Percentiles rank a stretch among this genome's conserved stretches.
Evolutionary conservation across 1,140 invertebrate genomes (phyloP).

Genomic region (Diplogasteroides magnus): DNA sequence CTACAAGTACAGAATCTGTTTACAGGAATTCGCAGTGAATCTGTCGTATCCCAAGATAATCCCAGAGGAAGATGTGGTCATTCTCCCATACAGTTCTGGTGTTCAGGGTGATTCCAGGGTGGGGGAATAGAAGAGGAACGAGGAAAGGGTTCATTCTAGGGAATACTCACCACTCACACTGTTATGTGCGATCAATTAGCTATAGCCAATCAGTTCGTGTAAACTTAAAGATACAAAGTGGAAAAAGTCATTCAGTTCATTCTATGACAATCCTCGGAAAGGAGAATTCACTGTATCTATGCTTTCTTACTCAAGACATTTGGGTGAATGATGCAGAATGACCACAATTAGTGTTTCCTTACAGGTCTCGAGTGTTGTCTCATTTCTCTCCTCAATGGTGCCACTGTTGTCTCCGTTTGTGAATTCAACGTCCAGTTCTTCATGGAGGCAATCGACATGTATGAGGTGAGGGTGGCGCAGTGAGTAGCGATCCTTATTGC

Average conservation of each 20-base stretch:
- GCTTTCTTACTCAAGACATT: not conserved
- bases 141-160: not conserved
- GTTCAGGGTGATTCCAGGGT: slow-evolving; percentile 12
- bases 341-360: no score
- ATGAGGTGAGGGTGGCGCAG: not conserved
- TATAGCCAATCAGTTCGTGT: not conserved
- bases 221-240: not conserved
- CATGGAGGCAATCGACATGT: not conserved
- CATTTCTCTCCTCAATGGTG: not conserved
- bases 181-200: not conserved
- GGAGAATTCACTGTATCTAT: not conserved
- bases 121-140: not conserved
- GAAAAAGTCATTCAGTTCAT: not conserved
- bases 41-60: slow-evolving; percentile 2
- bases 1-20: no score
- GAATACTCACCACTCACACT: not conserved
- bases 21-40: no score
- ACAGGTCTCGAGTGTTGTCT: not conserved
- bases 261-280: not conserved
- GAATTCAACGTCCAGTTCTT: not conserved
- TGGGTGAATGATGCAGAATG: not conserved
- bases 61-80: slow-evolving; percentile 11
- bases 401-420: not conserved
- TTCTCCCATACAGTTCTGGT: slow-evolving; percentile 8
- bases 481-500: no score